Evolutionary conservation across 2,113 vertebrate species (phyloP), one percentile per base, ranked within the genome.

Genomic region (Ictalurus punctatus): DNA sequence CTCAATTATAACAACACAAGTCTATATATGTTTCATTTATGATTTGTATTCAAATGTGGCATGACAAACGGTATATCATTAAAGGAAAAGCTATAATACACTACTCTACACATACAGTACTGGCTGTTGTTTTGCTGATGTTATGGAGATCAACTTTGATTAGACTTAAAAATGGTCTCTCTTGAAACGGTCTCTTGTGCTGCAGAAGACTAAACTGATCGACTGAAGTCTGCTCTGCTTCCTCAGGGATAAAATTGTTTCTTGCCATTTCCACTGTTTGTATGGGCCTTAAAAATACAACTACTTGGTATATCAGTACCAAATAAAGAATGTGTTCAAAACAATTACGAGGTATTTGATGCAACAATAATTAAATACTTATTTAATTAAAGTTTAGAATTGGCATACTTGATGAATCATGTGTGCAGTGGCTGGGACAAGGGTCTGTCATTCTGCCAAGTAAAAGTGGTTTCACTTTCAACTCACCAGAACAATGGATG

Each of bases 21-120:
- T 78, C 86, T 61, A 44, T 86, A 44, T 6, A 86, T 73, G 3
- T 34, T 40, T 44, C 5, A 78, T 86, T n/a, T 76, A 86, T 74
- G 3, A 59, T 59, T 61, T 76, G 25, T 79, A 48, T 63, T 79
- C 40, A 79, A 30, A 79, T 44, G 13, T 19, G 25, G 9, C 16
- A 78, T 48, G 65, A 37, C 78, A 56, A 56, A 56, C 0, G 4
- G 17, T 27, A 84, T 69, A 17, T 56, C 34, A 52, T 12, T 52
- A n/a, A 67, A n/a, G 44, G 25, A 73, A 34, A 40, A 7, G 19
- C 16, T 86, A 59, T 40, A 37, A 86, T 12, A 61, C 40, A 34
- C 54, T 61, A 10, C 6, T 27, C 21, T 59, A 30, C 17, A 69
- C 8, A 25, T 65, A 44, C 17, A 21, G 21, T 74, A 12, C 19